These are phyloP conservation scores for Coregonus clupeaformis DNA, from an alignment of 2,113 vertebrate genomes.

Conservation along the genomic window DNA sequence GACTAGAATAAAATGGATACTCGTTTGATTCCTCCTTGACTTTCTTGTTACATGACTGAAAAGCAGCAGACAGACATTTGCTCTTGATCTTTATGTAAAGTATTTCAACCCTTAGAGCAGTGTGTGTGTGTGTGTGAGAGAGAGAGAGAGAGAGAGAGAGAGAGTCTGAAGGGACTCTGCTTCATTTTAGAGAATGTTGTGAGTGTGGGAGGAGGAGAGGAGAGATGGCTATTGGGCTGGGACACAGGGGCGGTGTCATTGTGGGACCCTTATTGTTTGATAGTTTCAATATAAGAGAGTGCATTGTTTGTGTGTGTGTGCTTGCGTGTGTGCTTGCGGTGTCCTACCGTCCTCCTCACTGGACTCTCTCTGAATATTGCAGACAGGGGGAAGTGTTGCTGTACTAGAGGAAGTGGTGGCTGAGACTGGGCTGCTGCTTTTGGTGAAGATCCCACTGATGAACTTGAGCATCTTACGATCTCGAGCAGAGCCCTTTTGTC, in stretches of 20 bases:
- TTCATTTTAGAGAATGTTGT: no score
- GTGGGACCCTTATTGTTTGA: no score
- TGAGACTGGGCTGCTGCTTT: slow-evolving; percentile 77
- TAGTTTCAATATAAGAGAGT: neutral
- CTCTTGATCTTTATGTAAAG: no score
- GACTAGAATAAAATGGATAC: slow-evolving; percentile 11
- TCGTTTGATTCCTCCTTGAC: slow-evolving; percentile 7
- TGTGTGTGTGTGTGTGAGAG: no score
- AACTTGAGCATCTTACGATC: slow-evolving; percentile 96
- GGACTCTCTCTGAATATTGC: slow-evolving; percentile 74
- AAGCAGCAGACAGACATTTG: no score
- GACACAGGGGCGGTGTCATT: no score
- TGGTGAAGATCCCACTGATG: slow-evolving; percentile 96
- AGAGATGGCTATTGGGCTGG: no score
- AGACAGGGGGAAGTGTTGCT: slow-evolving; percentile 69
- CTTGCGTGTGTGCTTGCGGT: neutral
- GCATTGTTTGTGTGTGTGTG: neutral
- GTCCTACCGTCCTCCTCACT: slow-evolving; percentile 80
- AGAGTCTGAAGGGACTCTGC: no score
- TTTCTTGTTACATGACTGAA: neutral
- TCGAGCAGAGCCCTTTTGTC: slow-evolving; percentile 78
- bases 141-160: no score
- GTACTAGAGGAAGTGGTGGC: slow-evolving; percentile 37
- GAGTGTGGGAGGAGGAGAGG: no score
- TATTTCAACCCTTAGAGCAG: no score